phyloP scores from a whole-genome alignment of 1,140 invertebrate genomes.

The Stenopsyche tienmushanensis region DNA sequence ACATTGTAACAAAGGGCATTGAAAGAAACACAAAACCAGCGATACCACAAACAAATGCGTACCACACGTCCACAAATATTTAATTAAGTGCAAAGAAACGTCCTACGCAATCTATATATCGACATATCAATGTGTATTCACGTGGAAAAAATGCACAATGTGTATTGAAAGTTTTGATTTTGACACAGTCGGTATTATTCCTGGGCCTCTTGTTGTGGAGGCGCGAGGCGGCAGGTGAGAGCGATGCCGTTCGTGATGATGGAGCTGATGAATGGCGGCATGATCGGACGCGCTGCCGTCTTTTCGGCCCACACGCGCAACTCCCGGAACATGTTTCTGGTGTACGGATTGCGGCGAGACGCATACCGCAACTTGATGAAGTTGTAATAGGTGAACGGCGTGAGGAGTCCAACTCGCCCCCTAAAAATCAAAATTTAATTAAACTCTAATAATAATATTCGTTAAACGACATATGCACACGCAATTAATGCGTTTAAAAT shows the following conservation, averaged over 20 bases:
- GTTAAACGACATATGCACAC: background rate
- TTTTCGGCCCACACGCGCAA: slow-evolving; percentile 64
- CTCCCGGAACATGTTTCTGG: slow-evolving; percentile 84
- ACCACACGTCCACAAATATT: no score
- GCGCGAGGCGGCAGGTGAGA: slow-evolving; percentile 66
- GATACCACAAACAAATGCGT: no score
- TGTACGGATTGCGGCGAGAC: slow-evolving; percentile 93
- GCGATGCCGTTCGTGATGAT: slow-evolving; percentile 56
- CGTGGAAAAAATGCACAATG: no score
- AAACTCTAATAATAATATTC: no score
- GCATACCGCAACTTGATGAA: slow-evolving; percentile 87
- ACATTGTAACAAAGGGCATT: no score
- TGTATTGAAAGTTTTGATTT: no score
- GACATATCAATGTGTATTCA: no score
- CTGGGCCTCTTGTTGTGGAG: slow-evolving; percentile 48
- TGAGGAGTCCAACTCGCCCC: slow-evolving; percentile 79
- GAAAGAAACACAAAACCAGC: no score
- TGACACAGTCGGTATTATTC: no score
- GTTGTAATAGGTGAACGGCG: slow-evolving; percentile 94
- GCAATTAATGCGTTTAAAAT: background rate
- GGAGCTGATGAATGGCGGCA: slow-evolving; percentile 61
- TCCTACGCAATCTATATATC: no score
- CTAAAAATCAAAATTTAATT: slow-evolving; percentile 60
- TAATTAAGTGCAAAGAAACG: no score
- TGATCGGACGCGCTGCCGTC: slow-evolving; percentile 60